Conservation (phyloP, 2,888 invertebrate species). For the Nomada hirtipes region DNA sequence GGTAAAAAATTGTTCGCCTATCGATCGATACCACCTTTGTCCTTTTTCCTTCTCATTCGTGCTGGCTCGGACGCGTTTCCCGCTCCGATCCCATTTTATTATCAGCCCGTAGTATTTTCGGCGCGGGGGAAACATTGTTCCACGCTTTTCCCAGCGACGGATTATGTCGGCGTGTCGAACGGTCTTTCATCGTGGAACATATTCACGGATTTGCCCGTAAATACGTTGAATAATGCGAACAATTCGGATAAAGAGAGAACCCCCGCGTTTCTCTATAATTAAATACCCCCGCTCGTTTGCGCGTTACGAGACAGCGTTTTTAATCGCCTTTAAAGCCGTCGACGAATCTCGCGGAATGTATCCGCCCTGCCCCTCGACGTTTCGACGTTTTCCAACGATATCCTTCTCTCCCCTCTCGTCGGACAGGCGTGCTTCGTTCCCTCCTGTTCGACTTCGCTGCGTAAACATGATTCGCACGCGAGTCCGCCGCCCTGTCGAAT, state of each 20-base stretch:
- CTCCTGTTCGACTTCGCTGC: conserved; percentile 19
- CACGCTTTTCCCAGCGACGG: conserved; percentile 2
- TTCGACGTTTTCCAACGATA: background rate
- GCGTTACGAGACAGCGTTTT: conserved; percentile 52
- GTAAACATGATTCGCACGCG: conserved; percentile 11
- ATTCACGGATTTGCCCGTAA: conserved; percentile 46
- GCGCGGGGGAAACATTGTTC: conserved; percentile 1
- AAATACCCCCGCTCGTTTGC: conserved; percentile 46
- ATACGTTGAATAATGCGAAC: conserved; percentile 47
- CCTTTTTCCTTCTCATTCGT: background rate
- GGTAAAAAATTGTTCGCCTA: background rate
- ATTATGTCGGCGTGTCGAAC: conserved; percentile 30
- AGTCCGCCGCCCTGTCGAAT: conserved; percentile 34
- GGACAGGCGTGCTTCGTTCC: background rate
- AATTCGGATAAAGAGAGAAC: conserved; percentile 29
- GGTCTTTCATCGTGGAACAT: conserved; percentile 30
- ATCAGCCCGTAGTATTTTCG: conserved; percentile 9
- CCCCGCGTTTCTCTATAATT: conserved; percentile 53
- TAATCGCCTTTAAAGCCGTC: conserved; percentile 59
- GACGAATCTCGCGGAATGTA: conserved; percentile 43
- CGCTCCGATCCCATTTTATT: background rate
- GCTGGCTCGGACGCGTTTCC: too few species aligned
- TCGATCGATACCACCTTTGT: conserved; percentile 3
- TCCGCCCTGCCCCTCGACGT: background rate
- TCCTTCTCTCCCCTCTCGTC: background rate